phyloP scores from a whole-genome alignment of 2,888 invertebrate species.

The Orthosia gothica region DNA sequence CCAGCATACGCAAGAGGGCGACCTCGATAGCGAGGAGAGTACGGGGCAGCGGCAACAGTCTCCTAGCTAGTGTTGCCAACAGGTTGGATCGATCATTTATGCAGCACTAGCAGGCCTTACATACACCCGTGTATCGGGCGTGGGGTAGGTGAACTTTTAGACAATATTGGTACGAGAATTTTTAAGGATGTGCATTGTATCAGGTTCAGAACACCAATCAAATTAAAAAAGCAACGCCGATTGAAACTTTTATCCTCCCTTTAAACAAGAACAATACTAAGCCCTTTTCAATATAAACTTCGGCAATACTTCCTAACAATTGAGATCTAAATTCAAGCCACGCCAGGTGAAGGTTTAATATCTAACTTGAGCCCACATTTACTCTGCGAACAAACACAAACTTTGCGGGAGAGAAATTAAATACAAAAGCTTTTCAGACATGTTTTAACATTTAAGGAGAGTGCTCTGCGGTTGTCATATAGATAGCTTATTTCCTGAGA shows the following conservation, averaged over 20 bases:
- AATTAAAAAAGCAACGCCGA: neutral
- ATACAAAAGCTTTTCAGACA: conserved; percentile 13
- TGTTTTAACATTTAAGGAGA: neutral
- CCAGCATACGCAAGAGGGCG: too few species aligned
- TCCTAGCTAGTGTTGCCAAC: too few species aligned
- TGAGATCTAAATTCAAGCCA: conserved; percentile 13
- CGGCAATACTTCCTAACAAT: conserved; percentile 16
- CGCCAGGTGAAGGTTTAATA: conserved; percentile 43
- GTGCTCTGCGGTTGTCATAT: too few species aligned
- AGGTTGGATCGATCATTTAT: too few species aligned
- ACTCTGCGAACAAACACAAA: conserved; percentile 40
- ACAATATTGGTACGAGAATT: too few species aligned
- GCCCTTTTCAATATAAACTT: conserved; percentile 18
- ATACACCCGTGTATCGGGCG: too few species aligned
- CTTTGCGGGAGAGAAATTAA: conserved; percentile 42
- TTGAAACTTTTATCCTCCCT: neutral
- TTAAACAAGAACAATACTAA: conserved; percentile 1
- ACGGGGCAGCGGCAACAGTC: too few species aligned
- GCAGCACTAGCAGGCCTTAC: too few species aligned
- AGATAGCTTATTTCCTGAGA: neutral
- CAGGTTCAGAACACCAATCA: neutral
- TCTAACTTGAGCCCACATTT: conserved; percentile 36
- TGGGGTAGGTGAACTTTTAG: neutral
- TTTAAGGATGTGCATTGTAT: too few species aligned
- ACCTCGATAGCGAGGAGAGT: too few species aligned